Conservation (phyloP, 2,113 vertebrate genomes). For the Elanus axillaris region DNA sequence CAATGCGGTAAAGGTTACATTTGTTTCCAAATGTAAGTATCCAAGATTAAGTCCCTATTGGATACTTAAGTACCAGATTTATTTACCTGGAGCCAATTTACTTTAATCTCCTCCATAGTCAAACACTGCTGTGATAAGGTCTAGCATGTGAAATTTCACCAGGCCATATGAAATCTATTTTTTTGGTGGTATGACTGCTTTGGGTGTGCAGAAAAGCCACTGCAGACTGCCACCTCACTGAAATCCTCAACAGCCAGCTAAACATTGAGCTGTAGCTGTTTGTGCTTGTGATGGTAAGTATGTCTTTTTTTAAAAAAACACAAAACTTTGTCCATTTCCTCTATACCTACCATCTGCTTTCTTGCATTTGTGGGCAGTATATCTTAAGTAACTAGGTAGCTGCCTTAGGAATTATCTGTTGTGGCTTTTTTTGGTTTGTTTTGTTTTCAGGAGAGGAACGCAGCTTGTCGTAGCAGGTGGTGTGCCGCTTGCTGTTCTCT, state of each 20-base stretch:
- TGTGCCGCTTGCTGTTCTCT: not conserved
- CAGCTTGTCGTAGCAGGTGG: accelerated
- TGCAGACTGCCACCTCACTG: not conserved
- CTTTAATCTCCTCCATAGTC: not conserved
- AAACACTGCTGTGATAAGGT: not conserved
- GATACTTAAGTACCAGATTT: not conserved
- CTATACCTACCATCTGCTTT: not conserved
- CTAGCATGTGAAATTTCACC: not conserved
- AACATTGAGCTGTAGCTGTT: not conserved
- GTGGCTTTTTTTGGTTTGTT: too few species aligned
- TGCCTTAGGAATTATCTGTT: not conserved
- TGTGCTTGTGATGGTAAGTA: accelerated
- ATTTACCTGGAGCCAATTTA: not conserved
- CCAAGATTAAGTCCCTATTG: not conserved
- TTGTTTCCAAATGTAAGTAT: not conserved
- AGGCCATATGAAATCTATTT: accelerated
- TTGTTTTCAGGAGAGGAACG: not conserved
- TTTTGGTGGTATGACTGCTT: not conserved
- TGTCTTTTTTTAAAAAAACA: not conserved
- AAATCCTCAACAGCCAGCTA: not conserved
- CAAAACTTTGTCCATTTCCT: not conserved
- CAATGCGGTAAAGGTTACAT: not conserved
- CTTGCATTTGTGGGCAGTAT: not conserved
- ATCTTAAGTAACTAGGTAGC: not conserved
- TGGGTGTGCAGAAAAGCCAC: not conserved